A percentile compares a stretch with the other conserved stretches of the same genome.
Conservation (phyloP, 2,113 vertebrate genomes). For the Bombycilla garrulus region DNA sequence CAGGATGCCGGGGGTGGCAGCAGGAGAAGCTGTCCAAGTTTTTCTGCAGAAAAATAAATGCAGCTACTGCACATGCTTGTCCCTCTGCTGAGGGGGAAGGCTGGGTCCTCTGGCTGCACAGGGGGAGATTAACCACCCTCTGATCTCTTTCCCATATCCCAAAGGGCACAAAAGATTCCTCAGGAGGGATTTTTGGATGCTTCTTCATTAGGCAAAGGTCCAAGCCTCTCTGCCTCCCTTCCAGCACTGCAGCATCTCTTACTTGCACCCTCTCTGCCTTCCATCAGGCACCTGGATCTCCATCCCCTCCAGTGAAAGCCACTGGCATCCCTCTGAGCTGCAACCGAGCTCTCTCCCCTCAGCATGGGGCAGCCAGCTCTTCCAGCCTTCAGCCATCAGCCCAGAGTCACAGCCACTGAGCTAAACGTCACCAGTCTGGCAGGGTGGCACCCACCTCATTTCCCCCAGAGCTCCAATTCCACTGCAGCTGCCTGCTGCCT, state of each 20-base stretch:
- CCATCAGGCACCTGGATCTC: rapidly evolving
- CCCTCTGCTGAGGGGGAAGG: not conserved
- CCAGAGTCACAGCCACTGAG: not conserved
- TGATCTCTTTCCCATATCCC: not conserved
- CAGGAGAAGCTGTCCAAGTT: not conserved
- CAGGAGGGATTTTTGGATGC: not conserved
- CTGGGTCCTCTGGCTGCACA: not conserved
- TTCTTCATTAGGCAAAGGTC: not conserved
- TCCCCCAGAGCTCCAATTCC: not conserved
- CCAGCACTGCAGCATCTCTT: not conserved
- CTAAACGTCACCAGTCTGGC: not conserved
- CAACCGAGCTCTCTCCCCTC: rapidly evolving
- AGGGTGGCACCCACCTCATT: not conserved
- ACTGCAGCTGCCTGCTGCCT: not conserved
- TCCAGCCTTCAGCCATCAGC: not conserved
- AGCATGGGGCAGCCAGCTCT: rapidly evolving
- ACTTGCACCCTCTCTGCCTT: not conserved
- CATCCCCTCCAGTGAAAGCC: not conserved
- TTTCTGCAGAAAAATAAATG: not conserved
- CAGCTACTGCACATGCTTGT: rapidly evolving
- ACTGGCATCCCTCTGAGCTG: not conserved
- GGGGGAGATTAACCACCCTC: not conserved
- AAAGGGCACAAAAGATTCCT: not conserved
- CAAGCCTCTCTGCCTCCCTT: not conserved
- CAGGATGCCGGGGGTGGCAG: rapidly evolving